phyloP scores from a whole-genome alignment of 2,888 invertebrate genomes.

The Aplocera efformata region DNA sequence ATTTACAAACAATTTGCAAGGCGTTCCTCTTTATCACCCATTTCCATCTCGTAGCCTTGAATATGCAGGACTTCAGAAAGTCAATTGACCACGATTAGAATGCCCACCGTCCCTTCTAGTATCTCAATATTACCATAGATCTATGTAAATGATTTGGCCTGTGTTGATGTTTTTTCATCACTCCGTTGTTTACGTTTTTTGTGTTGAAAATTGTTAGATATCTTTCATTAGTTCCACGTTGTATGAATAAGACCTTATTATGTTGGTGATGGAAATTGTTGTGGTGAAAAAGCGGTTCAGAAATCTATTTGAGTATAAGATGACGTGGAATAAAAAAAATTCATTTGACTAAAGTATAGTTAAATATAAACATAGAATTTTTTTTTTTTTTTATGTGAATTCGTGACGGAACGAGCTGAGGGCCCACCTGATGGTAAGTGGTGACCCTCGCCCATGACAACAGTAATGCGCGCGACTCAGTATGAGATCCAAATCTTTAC shows the following conservation, averaged over 20 bases:
- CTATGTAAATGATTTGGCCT: conserved; percentile 39
- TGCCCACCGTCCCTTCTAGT: conserved; percentile 38
- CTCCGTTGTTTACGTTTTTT: conserved; percentile 66
- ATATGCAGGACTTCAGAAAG: conserved; percentile 2
- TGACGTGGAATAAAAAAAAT: too few relatives aligned
- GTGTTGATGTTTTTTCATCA: conserved; percentile 50
- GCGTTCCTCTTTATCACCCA: not conserved
- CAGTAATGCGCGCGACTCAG: too few relatives aligned
- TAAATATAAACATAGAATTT: too few relatives aligned
- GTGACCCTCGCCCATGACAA: too few relatives aligned
- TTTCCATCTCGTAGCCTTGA: conserved; percentile 3
- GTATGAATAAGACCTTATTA: conserved; percentile 31
- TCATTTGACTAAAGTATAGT: too few relatives aligned
- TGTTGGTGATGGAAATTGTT: conserved; percentile 11
- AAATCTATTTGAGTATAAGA: too few relatives aligned
- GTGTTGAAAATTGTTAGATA: conserved; percentile 47
- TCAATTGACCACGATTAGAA: conserved; percentile 8
- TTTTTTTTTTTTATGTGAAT: too few relatives aligned
- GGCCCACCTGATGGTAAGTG: too few relatives aligned
- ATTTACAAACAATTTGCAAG: not conserved
- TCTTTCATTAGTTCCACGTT: conserved; percentile 42
- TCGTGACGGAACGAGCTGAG: too few relatives aligned
- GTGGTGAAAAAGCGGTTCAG: conserved; percentile 5
- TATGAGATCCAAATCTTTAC: too few relatives aligned
- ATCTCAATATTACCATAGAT: conserved; percentile 29